Evolutionary conservation across 2,888 invertebrate genomes (phyloP), one percentile per base, ranked within the genome.

Genomic region (Hydroisotoma schaefferi): DNA sequence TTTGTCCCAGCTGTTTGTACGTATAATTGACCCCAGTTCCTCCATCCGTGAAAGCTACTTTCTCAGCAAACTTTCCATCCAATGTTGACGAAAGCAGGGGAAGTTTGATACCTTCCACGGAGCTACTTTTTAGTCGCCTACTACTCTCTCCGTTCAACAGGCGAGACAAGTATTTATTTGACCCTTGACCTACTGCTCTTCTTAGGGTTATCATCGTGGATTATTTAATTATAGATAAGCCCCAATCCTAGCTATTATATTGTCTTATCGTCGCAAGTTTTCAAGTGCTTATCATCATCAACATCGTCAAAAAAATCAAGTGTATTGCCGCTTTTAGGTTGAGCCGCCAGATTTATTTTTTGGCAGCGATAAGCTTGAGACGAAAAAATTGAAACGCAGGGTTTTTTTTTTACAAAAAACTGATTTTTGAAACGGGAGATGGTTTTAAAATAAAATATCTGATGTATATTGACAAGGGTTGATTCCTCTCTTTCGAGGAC

Each of bases 41-140:
- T 15, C 62, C 49, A 46, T 72, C 69, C 8, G 72, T 72, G 48
- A 70, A 70, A 12, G 69, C 70, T 8, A 72, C 49, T 49, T 59
- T 65, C 10, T 70, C 59, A 15, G 57, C 53, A n/a, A 37, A 61
- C 18, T 58, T 61, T 2, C 44, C 46, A 15, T 70, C 63, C 10
- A 70, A 62, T 12, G 60, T 56, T 22, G 64, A 28, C 0, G 56
- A 44, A 56, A 70, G 69, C 20, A 72, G 52, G 20, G 72, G 72
- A 12, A 70, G 46, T 27, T 56, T 59, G 33, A 64, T 55, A 23
- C 57, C 20, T n/a, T 18, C 27, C 5, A 15, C 33, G n/a, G 51
- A 40, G 23, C 38, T 47, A 22, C 23, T 23, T 46, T 46, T 46
- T 8, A 15, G 8, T 33, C 33, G 8, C 15, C 33, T 33, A 10